phyloP scores from a whole-genome alignment of 2,888 invertebrate species.

The Iselma pallidipennis region DNA sequence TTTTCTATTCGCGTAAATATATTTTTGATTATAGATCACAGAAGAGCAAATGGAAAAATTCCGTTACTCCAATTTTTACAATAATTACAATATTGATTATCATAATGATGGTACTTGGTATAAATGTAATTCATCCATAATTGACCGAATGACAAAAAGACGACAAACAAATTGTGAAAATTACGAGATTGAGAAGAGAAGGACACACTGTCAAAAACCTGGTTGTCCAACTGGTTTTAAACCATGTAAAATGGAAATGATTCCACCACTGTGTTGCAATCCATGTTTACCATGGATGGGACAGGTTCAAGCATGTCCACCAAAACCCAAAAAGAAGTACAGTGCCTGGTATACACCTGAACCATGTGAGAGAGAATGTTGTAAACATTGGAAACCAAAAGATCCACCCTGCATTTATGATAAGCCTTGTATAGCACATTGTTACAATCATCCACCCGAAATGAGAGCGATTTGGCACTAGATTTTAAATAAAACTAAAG shows the following conservation, averaged over 20 bases:
- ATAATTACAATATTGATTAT: constrained; percentile 49
- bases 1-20: neutral
- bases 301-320: constrained; percentile 48
- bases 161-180: constrained; percentile 34
- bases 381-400: constrained; percentile 51
- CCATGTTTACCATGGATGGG: constrained; percentile 52
- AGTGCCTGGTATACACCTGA: constrained; percentile 36
- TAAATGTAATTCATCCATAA: too few relatives aligned
- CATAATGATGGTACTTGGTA: constrained; percentile 29
- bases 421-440: constrained; percentile 52
- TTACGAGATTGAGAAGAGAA: constrained; percentile 25
- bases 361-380: constrained; percentile 49
- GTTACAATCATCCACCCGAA: constrained; percentile 50
- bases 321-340: constrained; percentile 44
- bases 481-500: constrained; percentile 9
- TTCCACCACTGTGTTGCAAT: constrained; percentile 46
- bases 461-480: constrained; percentile 22
- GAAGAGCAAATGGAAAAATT: neutral
- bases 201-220: neutral
- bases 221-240: constrained; percentile 53
- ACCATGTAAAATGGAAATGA: constrained; percentile 50
- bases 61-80: constrained; percentile 48
- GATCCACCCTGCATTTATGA: constrained; percentile 49
- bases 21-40: neutral
- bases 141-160: neutral